These are phyloP conservation scores for Hylomyscus alleni DNA, from an alignment of 2,797 vertebrate genomes.

Conservation along the genomic window DNA sequence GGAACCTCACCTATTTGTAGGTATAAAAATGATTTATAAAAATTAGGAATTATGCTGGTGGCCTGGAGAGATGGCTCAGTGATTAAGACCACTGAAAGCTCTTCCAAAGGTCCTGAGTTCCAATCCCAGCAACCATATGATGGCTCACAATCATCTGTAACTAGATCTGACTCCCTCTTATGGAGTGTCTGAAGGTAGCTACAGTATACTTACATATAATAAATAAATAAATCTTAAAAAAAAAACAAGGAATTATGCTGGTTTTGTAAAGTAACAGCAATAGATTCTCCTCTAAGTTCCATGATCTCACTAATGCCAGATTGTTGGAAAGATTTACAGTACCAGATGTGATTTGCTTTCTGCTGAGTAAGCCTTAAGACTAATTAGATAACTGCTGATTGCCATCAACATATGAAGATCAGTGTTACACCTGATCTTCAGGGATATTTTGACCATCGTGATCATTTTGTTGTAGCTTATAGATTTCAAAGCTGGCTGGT, in stretches of 20 bases:
- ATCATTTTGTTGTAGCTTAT: not conserved
- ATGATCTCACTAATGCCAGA: not conserved
- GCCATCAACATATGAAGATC: not conserved
- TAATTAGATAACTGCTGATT: not conserved
- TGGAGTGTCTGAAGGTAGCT: no score
- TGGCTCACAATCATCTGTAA: no score
- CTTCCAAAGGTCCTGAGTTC: no score
- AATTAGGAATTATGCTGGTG: not conserved
- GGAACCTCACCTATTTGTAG: not conserved
- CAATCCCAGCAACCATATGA: no score
- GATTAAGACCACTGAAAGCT: no score
- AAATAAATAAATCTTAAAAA: no score
- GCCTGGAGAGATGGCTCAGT: no score
- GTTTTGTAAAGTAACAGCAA: not conserved
- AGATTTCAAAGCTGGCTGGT: not conserved
- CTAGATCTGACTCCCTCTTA: no score
- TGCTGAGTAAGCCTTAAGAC: not conserved
- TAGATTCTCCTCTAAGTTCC: not conserved
- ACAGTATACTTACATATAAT: no score
- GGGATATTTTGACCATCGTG: not conserved
- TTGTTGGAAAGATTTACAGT: not conserved
- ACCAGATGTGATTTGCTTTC: not conserved
- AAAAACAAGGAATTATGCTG: not conserved
- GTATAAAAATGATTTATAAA: not conserved
- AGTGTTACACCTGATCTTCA: no score